Evolutionary conservation across 2,113 vertebrate species (phyloP).

Genomic region (Lepisosteus oculatus): DNA sequence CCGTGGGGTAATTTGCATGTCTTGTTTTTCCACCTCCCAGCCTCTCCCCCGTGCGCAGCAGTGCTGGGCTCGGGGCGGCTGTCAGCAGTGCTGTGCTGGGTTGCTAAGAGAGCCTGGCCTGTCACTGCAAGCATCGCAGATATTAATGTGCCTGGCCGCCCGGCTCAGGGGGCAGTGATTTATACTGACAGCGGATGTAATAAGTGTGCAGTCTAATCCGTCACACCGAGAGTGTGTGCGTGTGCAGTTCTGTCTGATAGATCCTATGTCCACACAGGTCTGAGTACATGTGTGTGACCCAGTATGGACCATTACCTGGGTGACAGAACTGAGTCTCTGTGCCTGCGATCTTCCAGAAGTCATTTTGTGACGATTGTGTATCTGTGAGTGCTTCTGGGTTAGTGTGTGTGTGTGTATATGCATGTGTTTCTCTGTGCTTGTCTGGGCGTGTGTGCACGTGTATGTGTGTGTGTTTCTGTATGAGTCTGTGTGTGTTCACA

Average conservation of each 20-base stretch:
- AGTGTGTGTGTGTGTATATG: constrained; percentile 12
- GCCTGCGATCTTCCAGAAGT: background rate
- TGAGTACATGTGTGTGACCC: background rate
- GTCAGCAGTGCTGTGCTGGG: too few relatives aligned
- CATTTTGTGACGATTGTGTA: background rate
- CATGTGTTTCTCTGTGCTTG: background rate
- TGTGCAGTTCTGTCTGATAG: background rate
- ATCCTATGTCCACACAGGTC: background rate
- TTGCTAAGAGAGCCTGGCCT: too few relatives aligned
- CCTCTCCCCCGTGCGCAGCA: too few relatives aligned
- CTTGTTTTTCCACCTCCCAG: too few relatives aligned
- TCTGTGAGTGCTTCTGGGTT: background rate
- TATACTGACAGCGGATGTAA: constrained; percentile 10
- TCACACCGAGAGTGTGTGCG: background rate
- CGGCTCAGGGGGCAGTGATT: background rate
- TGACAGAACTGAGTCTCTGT: background rate
- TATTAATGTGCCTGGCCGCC: background rate
- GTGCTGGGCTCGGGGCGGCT: too few relatives aligned
- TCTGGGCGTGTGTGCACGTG: constrained; percentile 6
- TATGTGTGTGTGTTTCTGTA: constrained; percentile 16
- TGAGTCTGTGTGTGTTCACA: constrained; percentile 8
- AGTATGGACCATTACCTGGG: constrained; percentile 2
- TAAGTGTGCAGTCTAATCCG: constrained; percentile 8
- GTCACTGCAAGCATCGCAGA: constrained; percentile 1
- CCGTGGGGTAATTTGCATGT: too few relatives aligned